Base-by-base conservation (phyloP, 2,797 vertebrate genomes). In the Pristis pectinata region DNA sequence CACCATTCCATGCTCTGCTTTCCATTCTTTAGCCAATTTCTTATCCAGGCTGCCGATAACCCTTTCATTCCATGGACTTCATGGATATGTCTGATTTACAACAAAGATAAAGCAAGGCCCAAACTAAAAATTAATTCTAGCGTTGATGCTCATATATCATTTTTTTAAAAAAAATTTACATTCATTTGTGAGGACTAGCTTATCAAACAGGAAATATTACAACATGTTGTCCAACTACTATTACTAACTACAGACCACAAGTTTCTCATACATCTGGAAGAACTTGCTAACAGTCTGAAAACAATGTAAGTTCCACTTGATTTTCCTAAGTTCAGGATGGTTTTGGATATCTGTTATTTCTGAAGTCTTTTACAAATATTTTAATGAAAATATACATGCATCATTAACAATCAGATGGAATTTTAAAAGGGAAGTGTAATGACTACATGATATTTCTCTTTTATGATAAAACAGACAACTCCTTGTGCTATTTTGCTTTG, bases 251-350 rank as follows among this genome's bases (percentile, higher is more conserved):
- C 41, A 72, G 34, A 64, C 59, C 85, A 64, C 85, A 89, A 89
- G 59, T 85, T 49, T 53, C 56, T 53, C 94, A 44, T 49, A 91
- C 94, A 94, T 91, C 94, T 87, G 94, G 94, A 94, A 72, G 34
- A 76, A 83, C 17, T 89, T 87, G 67, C 30, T 37, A 22, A 56
- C 17, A 87, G 83, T 87, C 94, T 94, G 94, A 91, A 89, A 94
- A 82, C 19, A 83, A 94, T 94, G 94, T 87, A 94, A 64, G 24
- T 67, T 94, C 53, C 64, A 56, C 59, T 87, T 72, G 82, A 87
- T 89, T 94, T 89, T 87, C 64, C 80, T 44, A 72, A 85, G 24
- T 53, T 87, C 94, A 89, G 67, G 83, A 61, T 67, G 94, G 64
- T 91, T 83, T 94, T 89, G 92, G 67, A 74, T 27, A 89, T 72